phyloP scores from a whole-genome alignment of 2,797 vertebrate species.

The Ara ararauna region DNA sequence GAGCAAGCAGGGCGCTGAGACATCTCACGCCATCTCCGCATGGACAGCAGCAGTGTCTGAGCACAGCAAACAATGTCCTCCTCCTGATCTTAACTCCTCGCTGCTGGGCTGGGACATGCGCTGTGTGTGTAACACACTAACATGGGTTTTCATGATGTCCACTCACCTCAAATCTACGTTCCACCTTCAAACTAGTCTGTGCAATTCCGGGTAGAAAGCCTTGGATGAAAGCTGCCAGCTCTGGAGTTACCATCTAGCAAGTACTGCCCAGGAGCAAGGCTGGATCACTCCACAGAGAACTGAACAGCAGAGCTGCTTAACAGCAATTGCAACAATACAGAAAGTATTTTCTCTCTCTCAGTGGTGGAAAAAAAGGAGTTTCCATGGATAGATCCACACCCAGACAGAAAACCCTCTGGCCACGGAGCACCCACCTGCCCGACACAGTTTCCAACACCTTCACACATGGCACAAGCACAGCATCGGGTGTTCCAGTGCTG shows the following conservation, averaged over 20 bases:
- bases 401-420: background rate
- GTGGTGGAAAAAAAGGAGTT: background rate
- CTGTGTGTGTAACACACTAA: background rate
- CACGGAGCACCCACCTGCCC: background rate
- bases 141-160: accelerated
- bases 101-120: background rate
- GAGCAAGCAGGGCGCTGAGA: background rate
- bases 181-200: background rate
- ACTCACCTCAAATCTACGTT: background rate
- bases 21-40: background rate
- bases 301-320: background rate
- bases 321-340: accelerated
- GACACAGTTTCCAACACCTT: background rate
- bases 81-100: background rate
- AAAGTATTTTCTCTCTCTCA: background rate
- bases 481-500: background rate
- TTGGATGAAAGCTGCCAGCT: background rate
- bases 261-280: background rate
- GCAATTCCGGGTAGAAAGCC: background rate
- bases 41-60: accelerated
- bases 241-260: background rate
- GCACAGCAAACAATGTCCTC: background rate
- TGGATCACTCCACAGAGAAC: background rate
- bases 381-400: background rate
- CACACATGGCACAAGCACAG: background rate